Evolutionary conservation across 2,113 vertebrate species (phyloP), one percentile per base, ranked within the genome.

Genomic region (Piaya cayana): DNA sequence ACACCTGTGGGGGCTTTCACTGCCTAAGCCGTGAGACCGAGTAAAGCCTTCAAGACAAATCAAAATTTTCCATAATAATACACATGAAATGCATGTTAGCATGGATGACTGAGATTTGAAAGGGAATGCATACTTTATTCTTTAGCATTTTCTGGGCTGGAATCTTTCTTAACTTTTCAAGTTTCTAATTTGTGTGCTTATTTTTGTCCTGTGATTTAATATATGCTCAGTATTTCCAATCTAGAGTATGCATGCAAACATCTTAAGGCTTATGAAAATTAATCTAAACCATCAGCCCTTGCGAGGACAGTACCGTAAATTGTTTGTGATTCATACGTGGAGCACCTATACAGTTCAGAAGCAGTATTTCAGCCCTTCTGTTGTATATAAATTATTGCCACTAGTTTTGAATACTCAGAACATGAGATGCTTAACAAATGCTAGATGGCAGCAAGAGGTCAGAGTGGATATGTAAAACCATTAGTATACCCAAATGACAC

Each of bases 371-470:
- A 55, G 7, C 62, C 56, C 29, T 81, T 90, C 80, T 78, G 34
- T 78, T 45, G 23, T 58, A 17, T 27, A 45, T 34, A 39, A 90
- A 77, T 83, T 88, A 71, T 53, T 86, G 68, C 39, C 25, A 34
- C 58, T 81, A 25, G 20, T 92, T 94, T 86, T 83, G 76, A 94
- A 77, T n/a, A 29, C n/a, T 88, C 52, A 78, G 34, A 92, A 27
- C 45, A 63, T 0, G 19, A 95, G 63, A 58, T 29, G 39, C n/a
- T 95, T 71, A 67, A 75, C 22, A 81, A 86, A 59, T 53, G 30
- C 27, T 37, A 43, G 23, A 37, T 67, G 81, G 77, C 47, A 88
- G 32, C 39, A 67, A 74, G 68, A 87, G 26, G 32, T 65, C 85
- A 74, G 42, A 22, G 17, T 30, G 45, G 69, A 50, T 27, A 47